Conservation (phyloP, 2,888 invertebrate species). For the Atherix ibis region DNA sequence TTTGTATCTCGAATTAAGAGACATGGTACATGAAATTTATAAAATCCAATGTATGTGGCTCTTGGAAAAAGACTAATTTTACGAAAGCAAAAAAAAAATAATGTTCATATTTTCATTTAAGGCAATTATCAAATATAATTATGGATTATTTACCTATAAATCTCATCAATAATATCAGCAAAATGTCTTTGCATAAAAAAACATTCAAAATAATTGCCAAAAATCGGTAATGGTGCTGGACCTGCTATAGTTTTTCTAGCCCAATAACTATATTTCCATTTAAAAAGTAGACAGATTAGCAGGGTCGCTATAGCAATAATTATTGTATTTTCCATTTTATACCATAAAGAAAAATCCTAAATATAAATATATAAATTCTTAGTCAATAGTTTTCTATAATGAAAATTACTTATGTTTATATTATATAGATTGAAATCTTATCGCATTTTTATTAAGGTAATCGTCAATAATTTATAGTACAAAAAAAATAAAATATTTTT, state of each 20-base stretch:
- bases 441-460: no score
- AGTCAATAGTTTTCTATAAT: not conserved
- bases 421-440: no score
- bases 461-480: no score
- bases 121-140: not conserved
- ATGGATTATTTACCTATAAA: conserved; percentile 9
- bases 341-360: not conserved
- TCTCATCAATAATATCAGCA: conserved; percentile 11
- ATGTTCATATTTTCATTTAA: conserved; percentile 1
- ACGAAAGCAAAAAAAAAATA: no score
- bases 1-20: conserved; percentile 10
- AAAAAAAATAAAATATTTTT: no score
- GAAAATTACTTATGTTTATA: not conserved
- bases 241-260: conserved; percentile 7
- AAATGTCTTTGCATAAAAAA: conserved; percentile 12
- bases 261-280: conserved; percentile 12
- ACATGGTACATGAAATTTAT: conserved; percentile 11
- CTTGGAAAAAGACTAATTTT: conserved; percentile 10
- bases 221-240: conserved; percentile 10
- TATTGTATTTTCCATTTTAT: not conserved
- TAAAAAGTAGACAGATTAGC: conserved; percentile 10
- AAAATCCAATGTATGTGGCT: conserved; percentile 11
- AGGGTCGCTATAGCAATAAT: not conserved
- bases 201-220: conserved; percentile 11
- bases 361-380: not conserved